Conservation (phyloP, 2,888 invertebrate species). For the Lucinisca nassula region DNA sequence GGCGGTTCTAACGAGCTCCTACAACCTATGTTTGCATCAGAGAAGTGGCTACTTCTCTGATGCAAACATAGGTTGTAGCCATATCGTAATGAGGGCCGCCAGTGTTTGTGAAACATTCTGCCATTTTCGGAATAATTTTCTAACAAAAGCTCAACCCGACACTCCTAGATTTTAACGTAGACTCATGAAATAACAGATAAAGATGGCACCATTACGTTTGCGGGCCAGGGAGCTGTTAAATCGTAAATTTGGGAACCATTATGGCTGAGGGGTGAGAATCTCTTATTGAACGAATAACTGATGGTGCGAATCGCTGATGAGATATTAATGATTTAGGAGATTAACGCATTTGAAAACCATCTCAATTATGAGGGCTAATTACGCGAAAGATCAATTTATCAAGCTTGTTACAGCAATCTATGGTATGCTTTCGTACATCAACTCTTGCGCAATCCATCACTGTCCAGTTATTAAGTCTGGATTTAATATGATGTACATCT, state of each 20-base stretch:
- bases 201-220: too few relatives aligned
- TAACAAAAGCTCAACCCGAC: too few relatives aligned
- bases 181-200: too few relatives aligned
- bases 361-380: constrained; percentile 38
- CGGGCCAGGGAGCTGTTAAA: background rate
- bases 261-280: constrained; percentile 9
- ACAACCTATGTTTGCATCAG: too few relatives aligned
- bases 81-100: too few relatives aligned
- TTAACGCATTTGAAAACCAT: constrained; percentile 27
- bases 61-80: too few relatives aligned
- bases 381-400: constrained; percentile 4
- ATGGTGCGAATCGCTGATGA: constrained; percentile 31
- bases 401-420: background rate
- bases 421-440: constrained; percentile 3
- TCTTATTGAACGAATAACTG: constrained; percentile 4
- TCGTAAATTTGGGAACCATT: constrained; percentile 3
- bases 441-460: background rate
- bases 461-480: constrained; percentile 9
- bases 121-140: too few relatives aligned
- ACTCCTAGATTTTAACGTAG: too few relatives aligned
- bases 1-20: too few relatives aligned
- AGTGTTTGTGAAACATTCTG: too few relatives aligned
- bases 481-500: too few relatives aligned
- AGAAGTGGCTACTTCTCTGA: too few relatives aligned
- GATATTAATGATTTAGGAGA: constrained; percentile 51